Percentiles rank a stretch among this genome's conserved stretches.
phyloP scores from a whole-genome alignment of 92 coral and sea anemone species.

The Zoanthus gigantus region DNA sequence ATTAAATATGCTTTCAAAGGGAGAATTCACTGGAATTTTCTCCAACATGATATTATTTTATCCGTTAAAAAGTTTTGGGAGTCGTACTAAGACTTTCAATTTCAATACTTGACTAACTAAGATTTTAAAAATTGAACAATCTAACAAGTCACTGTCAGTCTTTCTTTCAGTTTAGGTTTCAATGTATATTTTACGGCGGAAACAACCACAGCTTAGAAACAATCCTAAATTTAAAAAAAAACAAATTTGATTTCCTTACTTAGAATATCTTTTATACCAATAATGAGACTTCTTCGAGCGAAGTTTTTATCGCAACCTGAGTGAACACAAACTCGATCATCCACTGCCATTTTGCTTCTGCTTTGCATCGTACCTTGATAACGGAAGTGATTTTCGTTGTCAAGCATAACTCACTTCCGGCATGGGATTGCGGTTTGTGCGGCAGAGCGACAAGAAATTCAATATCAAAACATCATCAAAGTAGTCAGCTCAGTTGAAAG shows the following conservation, averaged over 20 bases:
- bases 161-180: no score
- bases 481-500: slow-evolving; percentile 9
- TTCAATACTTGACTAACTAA: no score
- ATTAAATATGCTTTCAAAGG: background rate
- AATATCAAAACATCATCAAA: slow-evolving; percentile 41
- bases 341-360: background rate
- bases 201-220: no score
- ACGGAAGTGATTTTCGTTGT: slow-evolving; percentile 32
- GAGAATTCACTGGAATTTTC: background rate
- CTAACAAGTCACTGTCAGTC: no score
- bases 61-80: background rate
- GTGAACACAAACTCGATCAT: background rate
- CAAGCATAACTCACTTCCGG: slow-evolving; percentile 41
- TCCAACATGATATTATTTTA: background rate
- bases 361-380: background rate
- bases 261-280: background rate
- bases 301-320: background rate
- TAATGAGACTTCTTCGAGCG: background rate
- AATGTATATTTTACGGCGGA: no score
- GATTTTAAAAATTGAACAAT: no score
- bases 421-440: slow-evolving; percentile 29
- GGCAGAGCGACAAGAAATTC: slow-evolving; percentile 19
- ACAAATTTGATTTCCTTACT: background rate
- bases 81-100: no score
- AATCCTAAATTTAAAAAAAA: background rate